phyloP scores from a whole-genome alignment of 2,888 invertebrate genomes.

The Lasiommata megera region DNA sequence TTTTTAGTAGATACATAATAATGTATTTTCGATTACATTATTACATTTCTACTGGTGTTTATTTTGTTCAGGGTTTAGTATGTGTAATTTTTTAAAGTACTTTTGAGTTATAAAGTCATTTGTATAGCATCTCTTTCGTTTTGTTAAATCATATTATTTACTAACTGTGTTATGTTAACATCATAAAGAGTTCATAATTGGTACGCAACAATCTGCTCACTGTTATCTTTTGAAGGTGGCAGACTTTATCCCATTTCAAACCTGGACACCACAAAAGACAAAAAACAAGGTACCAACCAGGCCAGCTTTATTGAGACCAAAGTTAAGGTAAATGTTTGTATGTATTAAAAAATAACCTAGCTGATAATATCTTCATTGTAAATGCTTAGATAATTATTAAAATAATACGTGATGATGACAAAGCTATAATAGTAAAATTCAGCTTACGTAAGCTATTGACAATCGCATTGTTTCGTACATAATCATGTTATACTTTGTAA shows the following conservation, averaged over 20 bases:
- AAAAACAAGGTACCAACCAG: background rate
- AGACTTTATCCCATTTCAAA: too few relatives aligned
- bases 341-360: constrained; percentile 21
- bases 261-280: too few relatives aligned
- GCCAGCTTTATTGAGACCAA: background rate
- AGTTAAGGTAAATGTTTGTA: constrained; percentile 9
- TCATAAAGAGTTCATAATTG: too few relatives aligned
- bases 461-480: constrained; percentile 3
- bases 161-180: too few relatives aligned
- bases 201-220: background rate
- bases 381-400: constrained; percentile 33
- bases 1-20: too few relatives aligned
- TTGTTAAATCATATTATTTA: too few relatives aligned
- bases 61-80: too few relatives aligned
- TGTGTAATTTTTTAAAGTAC: background rate
- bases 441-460: constrained; percentile 6
- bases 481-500: constrained; percentile 3
- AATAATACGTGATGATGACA: constrained; percentile 23
- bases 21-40: too few relatives aligned
- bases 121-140: too few relatives aligned
- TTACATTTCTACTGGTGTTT: too few relatives aligned
- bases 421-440: constrained; percentile 23
- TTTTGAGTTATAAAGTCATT: too few relatives aligned
- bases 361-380: constrained; percentile 38
- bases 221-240: background rate